Evolutionary conservation across 1,140 invertebrate genomes (phyloP).

Genomic region (Heliconius congener): DNA sequence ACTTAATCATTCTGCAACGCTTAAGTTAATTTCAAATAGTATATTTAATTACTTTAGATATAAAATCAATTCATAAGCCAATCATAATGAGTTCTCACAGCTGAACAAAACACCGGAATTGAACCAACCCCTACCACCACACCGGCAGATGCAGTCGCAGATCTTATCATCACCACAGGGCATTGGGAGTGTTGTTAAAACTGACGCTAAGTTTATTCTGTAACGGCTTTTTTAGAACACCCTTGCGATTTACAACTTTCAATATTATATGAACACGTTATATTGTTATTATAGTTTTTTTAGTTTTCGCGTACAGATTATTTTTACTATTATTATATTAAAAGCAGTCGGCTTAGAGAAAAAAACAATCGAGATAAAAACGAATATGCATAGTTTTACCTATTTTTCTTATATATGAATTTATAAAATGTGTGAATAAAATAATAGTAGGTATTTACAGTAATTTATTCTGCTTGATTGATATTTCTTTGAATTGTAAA

Average conservation of each 20-base stretch:
- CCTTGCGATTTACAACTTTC: slow-evolving; percentile 25
- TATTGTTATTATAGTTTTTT: background rate
- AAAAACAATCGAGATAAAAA: too few species aligned
- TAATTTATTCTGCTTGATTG: background rate
- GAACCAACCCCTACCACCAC: slow-evolving; percentile 61
- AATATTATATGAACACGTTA: slow-evolving; percentile 13
- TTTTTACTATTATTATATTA: background rate
- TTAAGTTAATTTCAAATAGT: background rate
- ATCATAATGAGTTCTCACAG: slow-evolving; percentile 70
- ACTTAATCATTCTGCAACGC: background rate
- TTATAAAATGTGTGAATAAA: background rate
- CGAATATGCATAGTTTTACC: background rate
- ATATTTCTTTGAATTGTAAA: background rate
- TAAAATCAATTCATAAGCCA: slow-evolving; percentile 66
- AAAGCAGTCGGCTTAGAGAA: background rate
- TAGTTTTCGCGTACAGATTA: background rate
- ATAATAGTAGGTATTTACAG: background rate
- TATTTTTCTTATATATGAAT: background rate
- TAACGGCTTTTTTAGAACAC: slow-evolving; percentile 67
- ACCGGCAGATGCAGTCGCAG: slow-evolving; percentile 70
- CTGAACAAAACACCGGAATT: slow-evolving; percentile 67
- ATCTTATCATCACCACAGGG: slow-evolving; percentile 73
- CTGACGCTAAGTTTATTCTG: slow-evolving; percentile 62
- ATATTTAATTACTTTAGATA: slow-evolving; percentile 44
- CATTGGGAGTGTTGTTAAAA: slow-evolving; percentile 65